Evolutionary conservation across 2,888 invertebrate species (phyloP), one percentile per base, ranked within the genome.

Genomic region (Boloria selene): DNA sequence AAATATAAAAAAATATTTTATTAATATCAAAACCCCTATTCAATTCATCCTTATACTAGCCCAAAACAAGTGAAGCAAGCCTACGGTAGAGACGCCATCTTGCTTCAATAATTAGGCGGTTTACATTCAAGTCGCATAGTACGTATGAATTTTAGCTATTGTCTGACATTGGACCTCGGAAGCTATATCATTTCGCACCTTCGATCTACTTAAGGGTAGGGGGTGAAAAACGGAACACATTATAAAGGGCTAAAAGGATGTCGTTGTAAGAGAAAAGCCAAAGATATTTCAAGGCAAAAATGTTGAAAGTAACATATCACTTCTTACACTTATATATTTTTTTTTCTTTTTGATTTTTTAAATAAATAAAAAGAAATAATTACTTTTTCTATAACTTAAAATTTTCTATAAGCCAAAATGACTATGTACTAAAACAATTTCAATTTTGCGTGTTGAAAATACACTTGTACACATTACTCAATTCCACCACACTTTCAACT

Each of bases 121-220:
- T 92, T 90, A 85, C 86, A 92, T 92, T 86, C 92, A 83, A 75
- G 73, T 72, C 80, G 81, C 87, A 84, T 72, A 76, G 75, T 65
- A 78, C 85, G 89, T 90, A 90, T 91, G 91, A 92, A 92, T 92
- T 90, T 84, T 89, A 88, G 90, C 91, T 90, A 92, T 87, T 88
- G 89, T 89, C 91, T 90, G 92, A 90, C 91, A 88, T 90, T 85
- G 89, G 92, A 91, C 92, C 91, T 89, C 80, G 72, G 85, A 70
- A 86, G 89, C 89, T 91, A 91, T 90, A 92, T 91, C 90, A 91
- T 90, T 90, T 82, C 80, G 81, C 89, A 90, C 90, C 81, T 79
- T 73, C 74, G 73, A 64, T 68, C 65, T 70, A 70, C 65, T 68
- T 67, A 69, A 73, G 72, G 77, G 73, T 73, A 70, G 73, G 72